These are phyloP conservation scores for Pasiphila rectangulata DNA, from an alignment of 2,888 invertebrate genomes.

Conservation along the genomic window DNA sequence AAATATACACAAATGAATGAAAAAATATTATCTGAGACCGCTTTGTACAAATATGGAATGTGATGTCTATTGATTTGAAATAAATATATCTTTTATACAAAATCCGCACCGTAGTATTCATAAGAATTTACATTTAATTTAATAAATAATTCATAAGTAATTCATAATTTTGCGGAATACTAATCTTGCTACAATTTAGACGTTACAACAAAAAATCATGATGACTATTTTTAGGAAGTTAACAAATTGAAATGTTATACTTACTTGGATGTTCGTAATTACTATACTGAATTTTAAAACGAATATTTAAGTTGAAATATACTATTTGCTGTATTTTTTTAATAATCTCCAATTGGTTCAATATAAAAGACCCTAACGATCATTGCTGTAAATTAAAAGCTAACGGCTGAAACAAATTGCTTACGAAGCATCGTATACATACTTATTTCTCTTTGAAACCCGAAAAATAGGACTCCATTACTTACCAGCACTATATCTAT, in stretches of 20 bases:
- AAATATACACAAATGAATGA: constrained; percentile 11
- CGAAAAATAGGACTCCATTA: neutral
- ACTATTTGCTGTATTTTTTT: neutral
- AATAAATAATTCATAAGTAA: constrained; percentile 18
- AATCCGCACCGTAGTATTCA: constrained; percentile 59
- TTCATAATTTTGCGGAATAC: constrained; percentile 3
- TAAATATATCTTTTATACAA: constrained; percentile 27
- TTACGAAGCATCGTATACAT: constrained; percentile 11
- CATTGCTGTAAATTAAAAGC: no score
- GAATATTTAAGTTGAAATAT: neutral
- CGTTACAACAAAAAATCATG: constrained; percentile 23
- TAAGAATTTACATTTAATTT: constrained; percentile 39
- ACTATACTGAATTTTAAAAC: neutral
- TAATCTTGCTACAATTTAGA: constrained; percentile 21
- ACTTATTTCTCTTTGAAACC: neutral
- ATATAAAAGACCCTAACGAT: no score
- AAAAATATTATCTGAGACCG: constrained; percentile 18
- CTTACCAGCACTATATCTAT: neutral
- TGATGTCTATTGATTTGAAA: constrained; percentile 59
- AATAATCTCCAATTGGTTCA: no score
- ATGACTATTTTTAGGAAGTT: constrained; percentile 24
- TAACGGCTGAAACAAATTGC: no score
- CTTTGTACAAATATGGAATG: constrained; percentile 75
- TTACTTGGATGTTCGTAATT: neutral
- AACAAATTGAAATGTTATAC: constrained; percentile 21